Base-by-base conservation (phyloP, 2,797 vertebrate species). In the Pogonophryne albipinna region DNA sequence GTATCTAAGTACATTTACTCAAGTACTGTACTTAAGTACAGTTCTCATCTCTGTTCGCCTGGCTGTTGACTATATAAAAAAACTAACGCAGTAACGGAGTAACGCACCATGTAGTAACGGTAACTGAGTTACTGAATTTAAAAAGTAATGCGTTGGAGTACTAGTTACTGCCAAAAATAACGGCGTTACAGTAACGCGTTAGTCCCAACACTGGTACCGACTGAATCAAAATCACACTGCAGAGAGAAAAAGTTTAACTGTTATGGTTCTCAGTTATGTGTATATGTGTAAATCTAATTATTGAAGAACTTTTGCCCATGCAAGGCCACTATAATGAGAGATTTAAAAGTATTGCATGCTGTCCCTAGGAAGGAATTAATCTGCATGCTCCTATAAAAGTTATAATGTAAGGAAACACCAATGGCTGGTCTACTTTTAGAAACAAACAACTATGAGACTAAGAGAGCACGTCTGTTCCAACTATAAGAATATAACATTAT, bases 331-430 rank as follows among this genome's bases (percentile, higher is more conserved):
- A 7, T 11, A 41, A 59, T 71, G 17, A 64, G 7, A 44, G 20
- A 46, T 27, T 15, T 65, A 8, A 57, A 17, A 57, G 31, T 14
- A 34, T 38, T 46, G 19, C 0, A 0, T 3, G 44, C 41, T 44
- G 49, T 71, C 17, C 42, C 55, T 52, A 17, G 4, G 4, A 49
- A 50, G 19, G 41, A 64, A 57, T 57, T 63, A 19, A 15, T 7
- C 10, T 57, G 20, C 23, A 44, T 46, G 23, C n/a, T 44, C 11
- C 47, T 16, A 41, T 2, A 46, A 15, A 75, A 57, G 44, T 58
- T 51, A 19, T 52, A 27, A 59, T 19, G 61, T 20, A 19, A 65
- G 7, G 74, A 65, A 51, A 70, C 27, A 56, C 19, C 3, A 45
- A 52, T 53, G 57, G 52, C n/a, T 15, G 2, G 17, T 66, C 38